These are phyloP conservation scores for Microplitis demolitor DNA, from an alignment of 1,140 invertebrate genomes.

Conservation along the genomic window DNA sequence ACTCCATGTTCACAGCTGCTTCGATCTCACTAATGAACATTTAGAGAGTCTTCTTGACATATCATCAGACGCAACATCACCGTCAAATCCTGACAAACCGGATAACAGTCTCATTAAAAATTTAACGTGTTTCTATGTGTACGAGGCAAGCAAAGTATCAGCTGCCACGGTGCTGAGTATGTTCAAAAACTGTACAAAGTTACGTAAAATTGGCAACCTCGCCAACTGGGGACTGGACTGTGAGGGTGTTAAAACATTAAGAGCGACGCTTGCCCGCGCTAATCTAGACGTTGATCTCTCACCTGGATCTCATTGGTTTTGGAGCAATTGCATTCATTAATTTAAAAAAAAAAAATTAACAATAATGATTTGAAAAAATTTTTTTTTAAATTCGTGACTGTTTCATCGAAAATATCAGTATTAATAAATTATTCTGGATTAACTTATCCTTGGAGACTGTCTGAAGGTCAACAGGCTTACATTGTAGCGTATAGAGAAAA, in stretches of 20 bases:
- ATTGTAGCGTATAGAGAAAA: not conserved
- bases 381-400: constrained; percentile 8
- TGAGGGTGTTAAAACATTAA: constrained; percentile 51
- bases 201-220: constrained; percentile 58
- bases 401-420: constrained; percentile 7
- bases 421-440: not conserved
- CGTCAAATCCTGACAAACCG: constrained; percentile 13
- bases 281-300: constrained; percentile 59
- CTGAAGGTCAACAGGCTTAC: not conserved
- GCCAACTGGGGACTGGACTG: constrained; percentile 59
- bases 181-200: constrained; percentile 49
- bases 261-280: constrained; percentile 44
- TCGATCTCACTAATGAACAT: constrained; percentile 54
- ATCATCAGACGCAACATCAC: constrained; percentile 6
- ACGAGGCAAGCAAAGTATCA: constrained; percentile 55
- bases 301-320: constrained; percentile 60
- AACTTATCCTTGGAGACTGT: constrained; percentile 1
- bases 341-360: not conserved
- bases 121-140: constrained; percentile 60
- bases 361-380: not conserved
- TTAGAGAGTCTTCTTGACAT: constrained; percentile 39
- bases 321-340: constrained; percentile 56
- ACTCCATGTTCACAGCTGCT: constrained; percentile 57
- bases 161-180: constrained; percentile 50
- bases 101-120: constrained; percentile 48